Evolutionary conservation across 2,888 invertebrate species (phyloP), one percentile per base, ranked within the genome.

Genomic region (Drosophila koepferae): DNA sequence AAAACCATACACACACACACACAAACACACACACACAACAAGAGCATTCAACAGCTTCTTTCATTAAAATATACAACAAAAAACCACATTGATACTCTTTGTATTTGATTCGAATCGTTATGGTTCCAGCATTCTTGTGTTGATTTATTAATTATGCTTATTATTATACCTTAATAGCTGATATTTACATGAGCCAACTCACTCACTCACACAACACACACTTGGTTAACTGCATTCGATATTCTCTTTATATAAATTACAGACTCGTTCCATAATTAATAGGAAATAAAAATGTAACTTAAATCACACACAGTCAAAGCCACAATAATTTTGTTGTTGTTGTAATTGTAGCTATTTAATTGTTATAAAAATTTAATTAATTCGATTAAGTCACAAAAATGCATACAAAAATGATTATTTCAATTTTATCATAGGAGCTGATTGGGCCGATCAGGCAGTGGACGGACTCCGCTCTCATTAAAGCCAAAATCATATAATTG

Each of bases 71-170:
- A 18, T 18, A 28, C 55, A 46, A n/a, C n/a, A 40, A 49, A n/a
- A 46, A 46, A 36, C 46, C 71, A 56, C 43, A 83, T 70, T 80
- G 80, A 77, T 66, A 67, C 80, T 56, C 82, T 74, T 84, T 83
- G 80, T 69, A 65, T 63, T 63, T 67, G n/a, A 38, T 62, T 46
- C 40, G 49, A 40, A 46, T 60, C 62, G 62, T 54, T 60, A 48
- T 46, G 56, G 70, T 46, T 58, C 36, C 66, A 64, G 56, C 55
- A 72, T 71, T 78, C 79, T 69, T 64, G 71, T 67, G 72, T 72
- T 90, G 83, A 87, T 87, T 87, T 90, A 90, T 87, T 86, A 90
- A 87, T 86, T 82, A 87, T 83, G 90, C 86, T 90, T 88, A 88
- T 90, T 87, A 86, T 90, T 89, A 88, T 88, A 86, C 83, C 84